A percentile compares a stretch with the other conserved stretches of the same genome.
These are phyloP conservation scores for Stenopsyche tienmushanensis DNA, from an alignment of 1,140 invertebrate genomes.

Conservation along the genomic window DNA sequence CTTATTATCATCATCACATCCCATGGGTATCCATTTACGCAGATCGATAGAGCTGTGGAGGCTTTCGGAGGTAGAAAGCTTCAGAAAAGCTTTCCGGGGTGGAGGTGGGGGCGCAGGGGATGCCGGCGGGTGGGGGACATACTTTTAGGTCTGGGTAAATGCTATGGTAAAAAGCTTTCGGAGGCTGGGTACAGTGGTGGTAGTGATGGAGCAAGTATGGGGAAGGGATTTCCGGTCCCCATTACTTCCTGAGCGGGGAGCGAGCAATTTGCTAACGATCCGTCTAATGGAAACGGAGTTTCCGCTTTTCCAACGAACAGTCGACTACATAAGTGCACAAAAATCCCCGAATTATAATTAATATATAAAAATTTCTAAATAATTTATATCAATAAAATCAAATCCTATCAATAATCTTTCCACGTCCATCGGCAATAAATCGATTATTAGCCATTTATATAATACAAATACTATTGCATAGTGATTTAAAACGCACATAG, in stretches of 20 bases:
- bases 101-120: background rate
- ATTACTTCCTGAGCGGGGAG: slow-evolving; percentile 13
- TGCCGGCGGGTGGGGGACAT: background rate
- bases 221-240: slow-evolving; percentile 16
- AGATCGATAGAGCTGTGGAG: slow-evolving; percentile 24
- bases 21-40: slow-evolving; percentile 28
- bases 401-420: no score
- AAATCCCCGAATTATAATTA: no score
- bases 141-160: background rate
- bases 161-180: slow-evolving; percentile 5
- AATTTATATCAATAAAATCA: no score
- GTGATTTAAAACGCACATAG: no score
- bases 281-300: slow-evolving; percentile 40
- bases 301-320: slow-evolving; percentile 29
- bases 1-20: slow-evolving; percentile 30
- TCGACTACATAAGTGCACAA: no score
- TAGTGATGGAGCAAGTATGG: background rate
- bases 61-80: background rate
- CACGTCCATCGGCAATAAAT: no score
- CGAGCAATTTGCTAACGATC: slow-evolving; percentile 41
- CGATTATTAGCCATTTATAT: no score
- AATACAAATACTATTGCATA: no score
- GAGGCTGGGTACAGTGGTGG: slow-evolving; percentile 1
- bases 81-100: slow-evolving; percentile 9
- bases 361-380: no score